phyloP scores from a whole-genome alignment of 1,140 invertebrate genomes.

The Hycleus cichorii region DNA sequence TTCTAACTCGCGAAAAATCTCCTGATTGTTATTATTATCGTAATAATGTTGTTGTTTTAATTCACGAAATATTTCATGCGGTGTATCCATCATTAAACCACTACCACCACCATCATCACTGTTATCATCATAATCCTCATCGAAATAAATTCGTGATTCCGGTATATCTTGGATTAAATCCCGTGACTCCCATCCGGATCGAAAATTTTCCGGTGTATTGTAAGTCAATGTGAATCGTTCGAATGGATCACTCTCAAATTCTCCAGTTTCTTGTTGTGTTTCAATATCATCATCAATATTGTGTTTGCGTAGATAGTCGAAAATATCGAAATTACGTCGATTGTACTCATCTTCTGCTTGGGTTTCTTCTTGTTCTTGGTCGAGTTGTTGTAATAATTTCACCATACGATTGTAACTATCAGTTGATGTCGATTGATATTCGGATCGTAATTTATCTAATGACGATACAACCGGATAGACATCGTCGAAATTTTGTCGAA shows the following conservation, averaged over 20 bases:
- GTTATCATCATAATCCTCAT: constrained; percentile 44
- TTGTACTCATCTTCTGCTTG: background rate
- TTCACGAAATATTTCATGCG: constrained; percentile 22
- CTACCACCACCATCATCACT: constrained; percentile 20
- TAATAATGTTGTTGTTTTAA: constrained; percentile 13
- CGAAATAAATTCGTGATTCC: constrained; percentile 47
- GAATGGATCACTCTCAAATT: background rate
- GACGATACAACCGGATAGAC: constrained; percentile 28
- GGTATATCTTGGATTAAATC: constrained; percentile 40
- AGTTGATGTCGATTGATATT: constrained; percentile 30
- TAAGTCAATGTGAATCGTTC: constrained; percentile 40
- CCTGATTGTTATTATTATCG: constrained; percentile 5
- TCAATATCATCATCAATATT: background rate
- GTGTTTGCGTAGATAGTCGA: too few species aligned
- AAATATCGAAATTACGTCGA: too few species aligned
- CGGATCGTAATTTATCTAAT: constrained; percentile 14
- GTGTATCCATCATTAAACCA: background rate
- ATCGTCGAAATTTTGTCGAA: constrained; percentile 9
- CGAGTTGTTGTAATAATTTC: constrained; percentile 23
- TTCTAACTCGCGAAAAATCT: constrained; percentile 33
- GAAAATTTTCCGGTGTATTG: constrained; percentile 46
- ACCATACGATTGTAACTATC: constrained; percentile 29
- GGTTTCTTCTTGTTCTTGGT: constrained; percentile 16
- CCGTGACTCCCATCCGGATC: constrained; percentile 43
- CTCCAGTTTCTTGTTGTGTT: background rate